Base-by-base conservation (phyloP, 2,888 invertebrate species). In the Gortyna flavago region DNA sequence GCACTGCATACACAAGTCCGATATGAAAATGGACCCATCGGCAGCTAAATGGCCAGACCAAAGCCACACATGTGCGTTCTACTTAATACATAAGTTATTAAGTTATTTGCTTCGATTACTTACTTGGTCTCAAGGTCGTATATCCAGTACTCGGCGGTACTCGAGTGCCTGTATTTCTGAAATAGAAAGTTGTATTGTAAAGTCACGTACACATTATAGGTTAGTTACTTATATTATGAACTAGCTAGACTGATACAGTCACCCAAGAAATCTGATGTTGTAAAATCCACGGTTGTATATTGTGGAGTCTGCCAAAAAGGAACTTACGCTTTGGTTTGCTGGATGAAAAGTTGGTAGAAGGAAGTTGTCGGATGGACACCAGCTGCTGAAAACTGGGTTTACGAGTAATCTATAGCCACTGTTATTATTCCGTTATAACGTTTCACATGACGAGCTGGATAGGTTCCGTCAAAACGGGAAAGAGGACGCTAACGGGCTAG, bases 151-250 rank as follows among this genome's bases (percentile, higher is more conserved):
- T 97, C 97, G 1, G 97, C 97, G 29, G 97, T 95, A 25, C 95
- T 95, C 3, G 98, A 98, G 91, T 98, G 97, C 61, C 98, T 95
- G 90, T 97, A 98, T 38, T 97, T 95, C 98, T 98, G 94, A 81
- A 95, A 96, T 81, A 82, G 75, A 88, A 87, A 87, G 82, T 80
- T 79, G 83, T 11, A 51, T 44, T 75, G 29, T 81, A 25, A 75
- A 77, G 16, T 68, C 72, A 44, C 67, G 32, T 80, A 57, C 32
- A 64, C n/a, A 41, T 25, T 59, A 29, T 35, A 75, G 21, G 16
- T 61, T 67, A 48, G 1, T 3, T 67, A 59, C 44, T 1, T 54
- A 32, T 13, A 7, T 67, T 57, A 73, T 35, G 18, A 66, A n/a
- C 54, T 54, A 67, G 6, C 48, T 48, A 64, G 44, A 21, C 29